Evolutionary conservation across 1,140 invertebrate species (phyloP), one percentile per base, ranked within the genome.

Genomic region (Saxidomus purpurata): DNA sequence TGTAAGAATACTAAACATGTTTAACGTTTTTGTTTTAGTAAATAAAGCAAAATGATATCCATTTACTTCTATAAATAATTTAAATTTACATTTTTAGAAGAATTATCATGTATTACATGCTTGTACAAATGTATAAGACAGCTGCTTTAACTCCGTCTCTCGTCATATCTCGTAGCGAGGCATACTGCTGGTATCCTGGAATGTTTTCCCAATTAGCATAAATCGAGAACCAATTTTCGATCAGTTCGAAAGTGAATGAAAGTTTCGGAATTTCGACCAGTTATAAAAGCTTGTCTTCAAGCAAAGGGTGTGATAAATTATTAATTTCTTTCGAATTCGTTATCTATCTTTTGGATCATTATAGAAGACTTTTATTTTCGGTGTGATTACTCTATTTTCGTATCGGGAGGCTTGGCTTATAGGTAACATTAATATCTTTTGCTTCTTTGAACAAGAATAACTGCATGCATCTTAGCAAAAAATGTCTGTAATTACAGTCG

Each of bases 171-270:
- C 36, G 36, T 11, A 74, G 36, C 36, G 36, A 15, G 40, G 36
- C 43, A 43, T 4, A 43, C 49, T 31, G 76, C 49, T 79, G 76
- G 76, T 79, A 52, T 34, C 49, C 25, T 34, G 47, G 49, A 79
- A 55, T 79, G n/a, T 38, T 55, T 25, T 77, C 40, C 38, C 43
- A 79, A 79, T 79, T 49, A 79, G 4, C 47, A 79, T 31, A 76
- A 79, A 79, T 77, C 74, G 47, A 52, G 49, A 79, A 79, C 76
- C 76, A 52, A 49, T 59, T 49, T 52, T 79, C 49, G 49, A 79
- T 79, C 76, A 55, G 28, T 52, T 79, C 31, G 76, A 55, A 55
- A 77, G 47, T 55, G 76, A 79, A 79, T 52, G 49, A 55, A 79
- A 79, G 47, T 79, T 79, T 55, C 74, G 74, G 15, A 28, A 49